Conservation (phyloP, 2,113 vertebrate genomes). For the Castor canadensis region DNA sequence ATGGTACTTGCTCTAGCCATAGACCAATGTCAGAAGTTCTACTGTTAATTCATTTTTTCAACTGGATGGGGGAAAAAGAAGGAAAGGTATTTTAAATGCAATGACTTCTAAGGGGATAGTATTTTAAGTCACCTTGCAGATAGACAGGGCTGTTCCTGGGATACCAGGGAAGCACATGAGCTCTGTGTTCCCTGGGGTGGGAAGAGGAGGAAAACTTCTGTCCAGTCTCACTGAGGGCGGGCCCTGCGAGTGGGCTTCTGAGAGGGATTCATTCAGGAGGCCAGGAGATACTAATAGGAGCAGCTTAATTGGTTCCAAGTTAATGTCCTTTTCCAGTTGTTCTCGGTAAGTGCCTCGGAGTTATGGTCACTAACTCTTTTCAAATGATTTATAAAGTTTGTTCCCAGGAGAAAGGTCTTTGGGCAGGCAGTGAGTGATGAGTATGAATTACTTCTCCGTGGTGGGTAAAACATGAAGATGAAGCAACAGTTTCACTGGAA, state of each 20-base stretch:
- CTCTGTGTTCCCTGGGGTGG: neutral
- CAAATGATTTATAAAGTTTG: conserved; percentile 61
- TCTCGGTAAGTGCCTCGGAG: conserved; percentile 52
- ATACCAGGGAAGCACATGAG: fast-evolving
- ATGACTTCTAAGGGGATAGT: neutral
- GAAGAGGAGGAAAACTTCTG: neutral
- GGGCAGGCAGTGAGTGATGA: neutral
- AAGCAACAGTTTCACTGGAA: neutral
- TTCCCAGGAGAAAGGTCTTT: conserved; percentile 57
- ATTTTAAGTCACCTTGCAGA: neutral
- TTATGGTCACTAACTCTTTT: conserved; percentile 37
- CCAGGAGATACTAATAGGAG: conserved; percentile 10
- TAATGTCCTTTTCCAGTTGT: conserved; percentile 60
- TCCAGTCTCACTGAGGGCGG: neutral
- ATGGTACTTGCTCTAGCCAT: neutral
- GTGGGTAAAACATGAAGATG: neutral
- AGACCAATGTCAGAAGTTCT: neutral
- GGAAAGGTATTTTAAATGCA: neutral
- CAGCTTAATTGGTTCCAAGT: conserved; percentile 48
- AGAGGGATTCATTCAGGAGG: conserved; percentile 5
- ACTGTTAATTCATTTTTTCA: neutral
- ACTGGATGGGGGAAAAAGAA: neutral
- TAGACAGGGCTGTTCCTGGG: neutral
- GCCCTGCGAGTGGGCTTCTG: neutral
- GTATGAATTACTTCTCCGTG: conserved; percentile 44